Base-by-base conservation (phyloP, 2,113 vertebrate species). In the Tinamus guttatus region DNA sequence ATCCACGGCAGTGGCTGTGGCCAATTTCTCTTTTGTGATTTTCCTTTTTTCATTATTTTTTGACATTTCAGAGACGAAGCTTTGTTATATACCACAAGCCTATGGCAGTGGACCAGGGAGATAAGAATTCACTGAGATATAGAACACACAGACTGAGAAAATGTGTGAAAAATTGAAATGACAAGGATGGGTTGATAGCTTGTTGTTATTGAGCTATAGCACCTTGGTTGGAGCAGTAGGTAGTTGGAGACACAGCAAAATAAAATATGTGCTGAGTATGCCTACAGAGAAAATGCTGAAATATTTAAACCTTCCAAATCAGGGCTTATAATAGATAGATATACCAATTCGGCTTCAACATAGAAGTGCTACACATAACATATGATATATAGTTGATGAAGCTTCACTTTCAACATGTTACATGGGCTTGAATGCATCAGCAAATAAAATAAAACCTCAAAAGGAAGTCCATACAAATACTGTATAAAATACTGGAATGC, bases 101-200 rank as follows among this genome's bases (percentile, higher is more conserved):
- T 92, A 63, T 81, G 77, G 63, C 87, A 81, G 71, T 92, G 85
- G 94, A 93, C 93, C 45, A 62, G 62, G 56, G 62, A 97, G 87
- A 96, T 92, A 95, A 95, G 89, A 96, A 96, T 94, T 93, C 86
- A 78, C 59, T 67, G 85, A 94, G 81, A 95, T 82, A 78, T 34
- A 89, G 83, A 93, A 95, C 47, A 91, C 52, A 87, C 15, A 92
- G 78, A 49, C 84, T 90, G 92, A 93, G 89, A 96, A 96, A 97
- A 95, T 85, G 84, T 87, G 92, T 96, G 91, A 85, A 94, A 97
- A 98, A 97, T 86, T 95, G 81, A 94, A 96, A 96, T 94, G 77
- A 95, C 93, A 95, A 92, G 85, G 62, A 11, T 90, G 41, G 34
- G 75, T 69, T 96, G 91, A 87, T 95, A 95, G 69, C 54, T 96